A percentile compares a stretch with the other conserved stretches of the same genome.
phyloP scores from a whole-genome alignment of 2,113 vertebrate species.

The Lampris megalopsis region DNA sequence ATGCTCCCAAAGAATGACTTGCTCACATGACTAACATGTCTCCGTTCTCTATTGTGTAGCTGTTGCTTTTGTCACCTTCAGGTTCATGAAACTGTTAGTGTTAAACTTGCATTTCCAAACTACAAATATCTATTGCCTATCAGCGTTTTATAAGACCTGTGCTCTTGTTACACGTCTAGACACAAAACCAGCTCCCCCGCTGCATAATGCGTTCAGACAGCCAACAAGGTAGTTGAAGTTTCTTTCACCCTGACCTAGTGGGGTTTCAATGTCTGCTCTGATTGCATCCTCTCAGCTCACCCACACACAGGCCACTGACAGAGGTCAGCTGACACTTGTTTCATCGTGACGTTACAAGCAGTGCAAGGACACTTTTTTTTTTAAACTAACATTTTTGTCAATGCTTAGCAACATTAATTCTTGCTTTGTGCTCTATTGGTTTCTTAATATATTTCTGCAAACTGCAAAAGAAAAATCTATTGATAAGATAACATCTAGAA shows the following conservation, averaged over 20 bases:
- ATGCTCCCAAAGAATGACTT: not conserved
- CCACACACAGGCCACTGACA: not conserved
- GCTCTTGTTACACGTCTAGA: constrained; percentile 24
- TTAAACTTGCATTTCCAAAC: not conserved
- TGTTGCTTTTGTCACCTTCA: no score
- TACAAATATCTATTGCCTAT: not conserved
- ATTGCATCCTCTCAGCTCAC: constrained; percentile 31
- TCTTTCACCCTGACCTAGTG: constrained; percentile 20
- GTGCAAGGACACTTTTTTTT: constrained; percentile 1
- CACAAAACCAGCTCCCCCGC: constrained; percentile 36
- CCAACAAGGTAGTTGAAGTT: constrained; percentile 24
- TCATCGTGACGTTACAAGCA: constrained; percentile 4
- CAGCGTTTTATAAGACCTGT: not conserved
- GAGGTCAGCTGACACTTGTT: not conserved
- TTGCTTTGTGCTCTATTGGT: constrained; percentile 15
- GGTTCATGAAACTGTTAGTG: not conserved
- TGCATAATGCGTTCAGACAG: constrained; percentile 33
- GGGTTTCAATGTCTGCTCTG: constrained; percentile 31
- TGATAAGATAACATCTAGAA: constrained; percentile 33
- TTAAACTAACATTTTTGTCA: not conserved
- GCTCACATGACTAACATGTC: not conserved
- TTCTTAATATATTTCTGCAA: not conserved
- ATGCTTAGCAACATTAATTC: not conserved
- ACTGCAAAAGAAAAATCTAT: not conserved
- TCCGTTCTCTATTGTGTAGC: not conserved